These are phyloP conservation scores for Anaspis maculata DNA, from an alignment of 2,888 invertebrate species.

Conservation along the genomic window DNA sequence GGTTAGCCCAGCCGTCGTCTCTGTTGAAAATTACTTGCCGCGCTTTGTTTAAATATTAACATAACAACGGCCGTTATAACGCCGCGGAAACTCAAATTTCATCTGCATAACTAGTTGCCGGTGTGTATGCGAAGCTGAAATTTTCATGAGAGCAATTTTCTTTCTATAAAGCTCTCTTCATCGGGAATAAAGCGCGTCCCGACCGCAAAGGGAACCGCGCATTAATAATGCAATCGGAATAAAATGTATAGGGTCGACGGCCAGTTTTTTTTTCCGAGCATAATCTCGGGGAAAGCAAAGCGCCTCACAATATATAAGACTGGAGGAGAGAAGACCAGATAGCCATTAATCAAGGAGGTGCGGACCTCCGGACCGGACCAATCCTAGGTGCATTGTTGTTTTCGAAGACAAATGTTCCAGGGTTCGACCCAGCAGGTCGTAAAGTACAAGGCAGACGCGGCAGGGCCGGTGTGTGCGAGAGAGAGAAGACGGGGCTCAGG, in stretches of 20 bases:
- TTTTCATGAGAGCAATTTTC: slow-evolving; percentile 19
- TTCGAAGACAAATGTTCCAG: slow-evolving; percentile 32
- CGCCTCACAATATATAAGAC: too few relatives aligned
- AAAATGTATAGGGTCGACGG: slow-evolving; percentile 11
- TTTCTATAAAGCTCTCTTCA: slow-evolving; percentile 14
- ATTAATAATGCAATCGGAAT: slow-evolving; percentile 16
- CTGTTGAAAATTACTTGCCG: slow-evolving; percentile 4
- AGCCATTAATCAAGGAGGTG: slow-evolving; percentile 31
- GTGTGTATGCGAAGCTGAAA: slow-evolving; percentile 15
- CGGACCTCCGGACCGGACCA: slow-evolving; percentile 23
- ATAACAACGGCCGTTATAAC: slow-evolving; percentile 11
- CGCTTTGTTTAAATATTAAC: slow-evolving; percentile 14
- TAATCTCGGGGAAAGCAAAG: slow-evolving; percentile 3
- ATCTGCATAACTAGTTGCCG: slow-evolving; percentile 21
- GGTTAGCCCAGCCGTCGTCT: too few relatives aligned
- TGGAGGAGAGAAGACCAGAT: slow-evolving; percentile 22
- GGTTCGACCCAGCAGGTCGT: slow-evolving; percentile 30
- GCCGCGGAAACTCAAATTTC: slow-evolving; percentile 10
- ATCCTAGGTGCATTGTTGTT: slow-evolving; percentile 31
- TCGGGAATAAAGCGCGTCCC: slow-evolving; percentile 8
- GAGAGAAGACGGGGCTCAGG: too few relatives aligned
- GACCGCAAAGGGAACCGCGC: slow-evolving; percentile 4
- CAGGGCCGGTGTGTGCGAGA: too few relatives aligned
- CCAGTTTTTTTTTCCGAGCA: slow-evolving; percentile 12
- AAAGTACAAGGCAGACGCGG: slow-evolving; percentile 22